Conservation (phyloP, 1,140 invertebrate genomes). For the Drosophila nannoptera region DNA sequence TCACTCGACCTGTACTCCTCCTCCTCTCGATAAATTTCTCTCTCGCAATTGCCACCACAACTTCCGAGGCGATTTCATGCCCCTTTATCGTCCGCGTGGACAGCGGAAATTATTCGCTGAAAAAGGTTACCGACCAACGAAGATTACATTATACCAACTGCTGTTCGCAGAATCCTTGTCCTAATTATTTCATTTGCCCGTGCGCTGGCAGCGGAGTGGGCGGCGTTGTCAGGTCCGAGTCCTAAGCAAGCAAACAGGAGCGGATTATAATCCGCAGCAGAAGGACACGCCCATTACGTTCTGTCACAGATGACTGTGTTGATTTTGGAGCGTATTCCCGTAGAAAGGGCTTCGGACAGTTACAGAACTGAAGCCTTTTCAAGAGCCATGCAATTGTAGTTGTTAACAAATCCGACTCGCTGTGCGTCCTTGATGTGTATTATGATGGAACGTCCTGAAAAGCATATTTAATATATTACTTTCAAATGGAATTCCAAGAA, state of each 20-base stretch:
- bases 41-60: not conserved
- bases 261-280: not conserved
- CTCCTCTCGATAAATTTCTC: no score
- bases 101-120: conserved; percentile 25
- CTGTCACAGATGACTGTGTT: conserved; percentile 28
- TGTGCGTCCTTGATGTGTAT: no score
- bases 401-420: no score
- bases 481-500: no score
- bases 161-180: conserved; percentile 8
- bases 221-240: not conserved
- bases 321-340: not conserved
- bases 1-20: no score
- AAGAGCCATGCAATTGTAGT: no score
- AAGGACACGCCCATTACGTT: conserved; percentile 14
- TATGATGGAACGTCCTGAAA: no score
- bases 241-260: conserved; percentile 36
- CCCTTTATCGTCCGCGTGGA: conserved; percentile 4
- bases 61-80: not conserved
- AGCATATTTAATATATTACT: no score
- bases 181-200: conserved; percentile 25
- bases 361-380: no score
- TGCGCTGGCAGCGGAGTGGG: not conserved
- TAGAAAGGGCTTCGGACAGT: conserved; percentile 8
- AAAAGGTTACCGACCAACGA: conserved; percentile 7
- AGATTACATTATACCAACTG: conserved; percentile 11